Evolutionary conservation across 2,797 vertebrate species (phyloP).

Genomic region (Microctenopoma steveboyesi): DNA sequence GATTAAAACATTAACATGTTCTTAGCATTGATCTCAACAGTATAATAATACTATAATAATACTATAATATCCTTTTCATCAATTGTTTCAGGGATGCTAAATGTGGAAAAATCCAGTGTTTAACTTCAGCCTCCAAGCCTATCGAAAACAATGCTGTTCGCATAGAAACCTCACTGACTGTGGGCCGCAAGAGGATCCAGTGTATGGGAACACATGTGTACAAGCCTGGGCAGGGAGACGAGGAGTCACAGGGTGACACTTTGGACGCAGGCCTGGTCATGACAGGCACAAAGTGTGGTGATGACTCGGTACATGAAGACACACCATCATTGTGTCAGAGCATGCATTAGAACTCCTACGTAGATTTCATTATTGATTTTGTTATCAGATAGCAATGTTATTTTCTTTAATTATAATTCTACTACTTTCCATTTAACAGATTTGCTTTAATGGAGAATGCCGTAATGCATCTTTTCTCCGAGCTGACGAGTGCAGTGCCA

Average conservation of each 20-base stretch:
- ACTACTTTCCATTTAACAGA: conserved; percentile 74
- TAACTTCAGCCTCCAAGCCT: conserved; percentile 86
- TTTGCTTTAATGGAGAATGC: conserved; percentile 96
- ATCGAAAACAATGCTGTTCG: conserved; percentile 89
- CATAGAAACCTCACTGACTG: conserved; percentile 89
- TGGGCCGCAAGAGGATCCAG: conserved; percentile 71
- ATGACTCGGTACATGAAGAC: conserved; percentile 82
- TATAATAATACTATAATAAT: background rate
- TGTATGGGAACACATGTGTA: conserved; percentile 95
- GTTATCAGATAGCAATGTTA: background rate
- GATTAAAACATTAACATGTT: background rate
- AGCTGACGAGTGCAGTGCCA: conserved; percentile 88
- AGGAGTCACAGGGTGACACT: conserved; percentile 86
- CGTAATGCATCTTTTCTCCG: conserved; percentile 91
- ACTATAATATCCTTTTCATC: background rate
- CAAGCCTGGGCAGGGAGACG: conserved; percentile 78
- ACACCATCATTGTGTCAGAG: background rate
- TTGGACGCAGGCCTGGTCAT: conserved; percentile 96
- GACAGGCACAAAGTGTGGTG: conserved; percentile 95
- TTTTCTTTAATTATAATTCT: background rate
- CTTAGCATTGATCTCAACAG: background rate
- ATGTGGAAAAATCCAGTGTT: conserved; percentile 98
- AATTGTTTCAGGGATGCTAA: conserved; percentile 86
- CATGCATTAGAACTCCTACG: background rate
- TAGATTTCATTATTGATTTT: background rate